These are phyloP conservation scores for Zoanthus sansibaricus DNA, from an alignment of 92 coral and sea anemone species.

Conservation along the genomic window DNA sequence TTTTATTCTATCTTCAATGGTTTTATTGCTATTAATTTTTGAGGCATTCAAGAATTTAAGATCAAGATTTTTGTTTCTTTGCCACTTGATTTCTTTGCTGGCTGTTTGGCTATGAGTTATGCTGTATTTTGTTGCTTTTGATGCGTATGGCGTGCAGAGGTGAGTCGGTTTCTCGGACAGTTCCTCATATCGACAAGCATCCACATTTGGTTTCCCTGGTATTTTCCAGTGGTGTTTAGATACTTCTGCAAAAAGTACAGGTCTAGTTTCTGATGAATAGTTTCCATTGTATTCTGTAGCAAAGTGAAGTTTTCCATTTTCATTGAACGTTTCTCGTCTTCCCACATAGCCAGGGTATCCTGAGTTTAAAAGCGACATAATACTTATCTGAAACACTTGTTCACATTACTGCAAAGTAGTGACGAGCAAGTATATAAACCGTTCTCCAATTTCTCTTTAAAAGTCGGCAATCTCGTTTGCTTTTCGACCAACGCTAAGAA, in stretches of 20 bases:
- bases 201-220: conserved; percentile 62
- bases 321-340: neutral
- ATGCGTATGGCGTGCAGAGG: conserved; percentile 76
- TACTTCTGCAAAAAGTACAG: conserved; percentile 65
- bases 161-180: conserved; percentile 52
- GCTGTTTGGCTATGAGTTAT: neutral
- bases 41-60: conserved; percentile 23
- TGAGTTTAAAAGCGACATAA: neutral
- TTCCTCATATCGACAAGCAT: conserved; percentile 25
- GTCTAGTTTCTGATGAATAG: conserved; percentile 60
- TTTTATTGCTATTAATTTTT: neutral
- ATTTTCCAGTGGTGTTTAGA: conserved; percentile 72
- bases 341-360: conserved; percentile 34
- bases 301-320: conserved; percentile 37
- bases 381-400: neutral
- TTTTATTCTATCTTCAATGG: neutral
- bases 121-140: conserved; percentile 69
- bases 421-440: too few relatives aligned
- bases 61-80: conserved; percentile 1
- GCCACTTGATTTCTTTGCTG: neutral
- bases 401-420: neutral
- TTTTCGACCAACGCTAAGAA: too few relatives aligned
- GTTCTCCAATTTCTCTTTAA: too few relatives aligned
- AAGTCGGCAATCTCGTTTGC: too few relatives aligned
- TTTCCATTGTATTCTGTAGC: conserved; percentile 73